Conservation (phyloP, 2,797 vertebrate genomes). For the Oryzias sinensis region DNA sequence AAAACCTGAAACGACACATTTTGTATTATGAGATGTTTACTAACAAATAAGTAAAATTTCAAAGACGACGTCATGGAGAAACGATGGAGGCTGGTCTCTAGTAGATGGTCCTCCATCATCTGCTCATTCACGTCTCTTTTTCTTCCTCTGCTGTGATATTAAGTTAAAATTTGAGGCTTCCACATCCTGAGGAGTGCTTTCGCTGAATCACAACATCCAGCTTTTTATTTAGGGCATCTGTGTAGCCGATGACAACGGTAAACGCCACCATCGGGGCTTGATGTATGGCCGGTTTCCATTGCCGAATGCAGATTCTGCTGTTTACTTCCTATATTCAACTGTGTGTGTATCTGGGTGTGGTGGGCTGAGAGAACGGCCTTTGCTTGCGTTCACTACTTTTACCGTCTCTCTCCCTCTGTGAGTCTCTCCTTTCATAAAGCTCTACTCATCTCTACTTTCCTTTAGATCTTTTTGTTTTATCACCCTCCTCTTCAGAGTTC, state of each 20-base stretch:
- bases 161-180: too few species aligned
- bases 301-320: slow-evolving; percentile 14
- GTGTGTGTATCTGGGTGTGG: slow-evolving; percentile 64
- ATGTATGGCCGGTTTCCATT: slow-evolving; percentile 34
- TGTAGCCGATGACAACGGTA: slow-evolving; percentile 11
- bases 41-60: background rate
- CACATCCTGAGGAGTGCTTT: background rate
- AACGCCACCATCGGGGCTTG: slow-evolving; percentile 12
- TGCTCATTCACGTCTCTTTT: background rate
- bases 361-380: slow-evolving; percentile 33
- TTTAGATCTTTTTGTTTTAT: slow-evolving; percentile 10
- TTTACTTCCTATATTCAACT: slow-evolving; percentile 47
- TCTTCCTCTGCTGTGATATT: background rate
- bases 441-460: slow-evolving; percentile 20
- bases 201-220: background rate
- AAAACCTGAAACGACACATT: too few species aligned
- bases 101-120: background rate
- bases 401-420: slow-evolving; percentile 9
- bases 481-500: background rate
- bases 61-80: background rate
- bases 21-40: too few species aligned
- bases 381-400: slow-evolving; percentile 33
- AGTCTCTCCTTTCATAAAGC: background rate
- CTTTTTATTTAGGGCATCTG: slow-evolving; percentile 8
- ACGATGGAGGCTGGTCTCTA: background rate